phyloP scores from a whole-genome alignment of 2,888 invertebrate species.

The Campoplex nolae region DNA sequence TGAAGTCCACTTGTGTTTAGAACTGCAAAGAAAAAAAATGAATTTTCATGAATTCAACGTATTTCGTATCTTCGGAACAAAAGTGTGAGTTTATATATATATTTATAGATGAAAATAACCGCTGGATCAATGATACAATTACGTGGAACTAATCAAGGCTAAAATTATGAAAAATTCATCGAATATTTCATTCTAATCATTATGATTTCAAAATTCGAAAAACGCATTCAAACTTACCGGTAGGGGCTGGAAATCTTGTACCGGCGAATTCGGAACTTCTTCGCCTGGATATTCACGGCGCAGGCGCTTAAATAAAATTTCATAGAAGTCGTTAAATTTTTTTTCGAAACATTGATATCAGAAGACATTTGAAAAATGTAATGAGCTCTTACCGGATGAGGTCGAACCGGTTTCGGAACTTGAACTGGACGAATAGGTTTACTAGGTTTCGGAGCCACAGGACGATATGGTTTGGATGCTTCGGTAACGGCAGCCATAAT shows the following conservation, averaged over 20 bases:
- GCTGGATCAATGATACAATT: neutral
- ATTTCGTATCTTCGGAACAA: neutral
- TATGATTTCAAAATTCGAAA: neutral
- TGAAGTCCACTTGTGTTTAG: neutral
- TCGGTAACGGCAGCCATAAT: slow-evolving; percentile 49
- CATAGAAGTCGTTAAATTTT: neutral
- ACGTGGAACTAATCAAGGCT: neutral
- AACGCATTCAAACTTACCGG: neutral
- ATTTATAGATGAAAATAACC: neutral
- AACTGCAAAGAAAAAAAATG: neutral
- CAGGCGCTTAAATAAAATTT: neutral
- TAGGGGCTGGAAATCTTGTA: neutral
- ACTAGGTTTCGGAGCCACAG: neutral
- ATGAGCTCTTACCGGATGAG: slow-evolving; percentile 31
- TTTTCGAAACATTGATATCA: neutral
- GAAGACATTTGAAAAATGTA: neutral
- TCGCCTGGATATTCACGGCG: neutral
- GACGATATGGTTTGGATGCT: slow-evolving; percentile 26
- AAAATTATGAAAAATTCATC: neutral
- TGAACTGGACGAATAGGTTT: slow-evolving; percentile 27
- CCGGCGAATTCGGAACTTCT: neutral
- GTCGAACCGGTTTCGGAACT: neutral
- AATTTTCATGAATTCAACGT: neutral
- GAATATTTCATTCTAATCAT: too few relatives aligned
- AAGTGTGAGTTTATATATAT: neutral